Base-by-base conservation (phyloP, 1,140 invertebrate genomes). In the Ceratitis capitata region DNA sequence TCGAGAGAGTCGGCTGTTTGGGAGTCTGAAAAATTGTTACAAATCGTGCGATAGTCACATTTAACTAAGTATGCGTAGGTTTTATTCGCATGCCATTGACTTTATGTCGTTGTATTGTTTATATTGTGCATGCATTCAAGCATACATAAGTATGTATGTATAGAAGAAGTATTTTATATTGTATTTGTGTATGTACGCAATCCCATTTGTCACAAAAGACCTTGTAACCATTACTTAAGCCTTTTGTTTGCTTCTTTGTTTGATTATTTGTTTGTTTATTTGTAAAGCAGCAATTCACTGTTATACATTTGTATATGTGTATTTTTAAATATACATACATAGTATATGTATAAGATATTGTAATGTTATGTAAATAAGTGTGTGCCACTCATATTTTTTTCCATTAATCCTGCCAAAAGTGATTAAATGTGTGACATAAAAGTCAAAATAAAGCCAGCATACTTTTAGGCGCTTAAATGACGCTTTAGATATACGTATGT, bases 151-250 rank as follows among this genome's bases (percentile, higher is more conserved):
- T 32, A 26, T 61, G 26, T 14, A 23, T 56, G 1, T 56, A 9
- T 56, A n/a, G n/a, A n/a, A n/a, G n/a, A n/a, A 6, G 26, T 61
- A 61, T 61, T 32, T 61, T 26, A 12, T 61, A 14, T 61, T 61
- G 12, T 61, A 12, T 29, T 29, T 61, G n/a, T 61, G 26, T 29
- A 14, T 61, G 23, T n/a, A 6, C 56, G 26, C 56, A 58, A 58
- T 58, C 7, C 56, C 56, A 58, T 61, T 61, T 61, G 26, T 12
- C 23, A 29, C 58, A 32, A 61, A 29, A 61, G 58, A 61, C 29
- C 64, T 69, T 69, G 64, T 69, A 69, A 42, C 64, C 64, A 19
- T 69, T 69, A 69, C 64, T 69, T 39, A 69, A 69, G 35, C 35
- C 35, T 69, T 64, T 69, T 69, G 35, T 35, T 69, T 39, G n/a